Percentiles rank a stretch among this genome's conserved stretches.
Evolutionary conservation across 2,888 invertebrate genomes (phyloP).

Genomic region (Lottia gigantea): DNA sequence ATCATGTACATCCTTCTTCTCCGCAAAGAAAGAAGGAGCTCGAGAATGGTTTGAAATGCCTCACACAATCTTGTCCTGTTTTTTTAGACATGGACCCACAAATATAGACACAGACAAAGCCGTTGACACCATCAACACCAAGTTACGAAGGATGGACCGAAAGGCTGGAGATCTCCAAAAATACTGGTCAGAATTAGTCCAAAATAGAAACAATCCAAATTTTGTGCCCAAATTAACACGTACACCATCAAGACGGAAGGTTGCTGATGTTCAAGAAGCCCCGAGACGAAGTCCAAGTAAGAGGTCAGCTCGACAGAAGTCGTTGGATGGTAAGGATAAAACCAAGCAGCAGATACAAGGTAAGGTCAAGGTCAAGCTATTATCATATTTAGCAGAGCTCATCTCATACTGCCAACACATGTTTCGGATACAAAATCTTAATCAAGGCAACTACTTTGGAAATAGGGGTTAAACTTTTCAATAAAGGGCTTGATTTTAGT

Average conservation of each 20-base stretch:
- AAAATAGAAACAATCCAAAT: slow-evolving; percentile 30
- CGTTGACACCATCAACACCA: slow-evolving; percentile 51
- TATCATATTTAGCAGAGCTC: too few relatives aligned
- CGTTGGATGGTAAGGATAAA: not conserved
- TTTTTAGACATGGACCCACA: slow-evolving; percentile 40
- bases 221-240: slow-evolving; percentile 6
- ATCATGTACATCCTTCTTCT: not conserved
- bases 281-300: not conserved
- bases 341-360: not conserved
- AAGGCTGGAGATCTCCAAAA: slow-evolving; percentile 52
- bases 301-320: not conserved
- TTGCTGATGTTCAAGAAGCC: not conserved
- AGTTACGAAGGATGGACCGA: slow-evolving; percentile 54
- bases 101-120: slow-evolving; percentile 56
- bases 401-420: too few relatives aligned
- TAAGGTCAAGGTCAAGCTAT: not conserved
- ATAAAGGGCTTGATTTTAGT: too few relatives aligned
- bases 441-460: too few relatives aligned
- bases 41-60: too few relatives aligned
- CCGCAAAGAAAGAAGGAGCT: not conserved
- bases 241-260: not conserved
- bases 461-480: too few relatives aligned
- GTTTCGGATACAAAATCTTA: too few relatives aligned
- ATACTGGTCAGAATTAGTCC: slow-evolving; percentile 58
- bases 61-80: too few relatives aligned